These are phyloP conservation scores for Pterophyllum scalare DNA, from an alignment of 2,113 vertebrate species.

Conservation along the genomic window DNA sequence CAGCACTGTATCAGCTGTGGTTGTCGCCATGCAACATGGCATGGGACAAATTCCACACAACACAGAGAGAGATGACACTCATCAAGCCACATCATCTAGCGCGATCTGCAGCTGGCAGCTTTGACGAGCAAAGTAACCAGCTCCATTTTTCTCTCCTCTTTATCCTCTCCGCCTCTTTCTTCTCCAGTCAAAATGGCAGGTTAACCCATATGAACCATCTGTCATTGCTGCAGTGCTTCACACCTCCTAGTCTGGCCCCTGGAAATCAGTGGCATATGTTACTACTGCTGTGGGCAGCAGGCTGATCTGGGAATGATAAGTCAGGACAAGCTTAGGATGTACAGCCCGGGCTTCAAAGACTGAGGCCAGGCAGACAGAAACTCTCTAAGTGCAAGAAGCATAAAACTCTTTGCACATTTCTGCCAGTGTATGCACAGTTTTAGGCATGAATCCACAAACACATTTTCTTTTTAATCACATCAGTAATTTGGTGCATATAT, in stretches of 20 bases:
- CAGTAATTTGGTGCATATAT: not conserved
- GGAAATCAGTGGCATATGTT: conserved; percentile 66
- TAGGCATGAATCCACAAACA: too few species aligned
- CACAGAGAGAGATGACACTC: conserved; percentile 23
- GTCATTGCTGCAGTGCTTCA: conserved; percentile 59
- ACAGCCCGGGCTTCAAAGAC: not conserved
- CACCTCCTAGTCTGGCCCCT: conserved; percentile 54
- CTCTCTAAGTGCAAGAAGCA: not conserved
- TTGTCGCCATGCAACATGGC: not conserved
- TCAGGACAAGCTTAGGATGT: not conserved
- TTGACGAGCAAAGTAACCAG: conserved; percentile 41
- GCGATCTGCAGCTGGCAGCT: conserved; percentile 36
- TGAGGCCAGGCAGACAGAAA: not conserved
- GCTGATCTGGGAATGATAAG: conserved; percentile 42
- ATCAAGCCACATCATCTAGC: conserved; percentile 28
- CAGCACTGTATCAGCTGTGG: not conserved
- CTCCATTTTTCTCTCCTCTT: conserved; percentile 27
- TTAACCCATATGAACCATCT: conserved; percentile 77
- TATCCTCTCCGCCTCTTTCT: conserved; percentile 31
- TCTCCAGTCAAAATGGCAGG: conserved; percentile 51
- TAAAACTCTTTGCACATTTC: not conserved
- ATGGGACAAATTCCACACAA: conserved; percentile 36
- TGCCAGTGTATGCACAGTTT: too few species aligned
- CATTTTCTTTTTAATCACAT: not conserved
- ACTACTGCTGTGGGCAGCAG: conserved; percentile 39